A percentile compares a stretch with the other conserved stretches of the same genome.
These are phyloP conservation scores for Phainopepla nitens DNA, from an alignment of 2,113 vertebrate species.

Conservation along the genomic window DNA sequence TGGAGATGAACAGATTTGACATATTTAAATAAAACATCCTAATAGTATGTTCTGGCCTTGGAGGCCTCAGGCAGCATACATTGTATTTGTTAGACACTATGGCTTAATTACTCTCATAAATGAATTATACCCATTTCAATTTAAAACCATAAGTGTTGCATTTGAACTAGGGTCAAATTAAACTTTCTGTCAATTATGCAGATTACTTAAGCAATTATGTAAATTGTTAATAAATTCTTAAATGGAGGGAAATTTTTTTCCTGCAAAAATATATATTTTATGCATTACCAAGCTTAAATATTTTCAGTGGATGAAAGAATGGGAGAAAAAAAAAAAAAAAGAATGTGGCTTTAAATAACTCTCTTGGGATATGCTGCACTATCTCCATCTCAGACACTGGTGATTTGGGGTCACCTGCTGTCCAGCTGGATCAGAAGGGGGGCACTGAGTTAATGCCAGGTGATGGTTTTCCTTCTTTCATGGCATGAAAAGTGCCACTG, in stretches of 20 bases:
- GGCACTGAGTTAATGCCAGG: not conserved
- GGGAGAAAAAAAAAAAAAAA: not conserved
- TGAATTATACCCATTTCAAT: conserved; percentile 87
- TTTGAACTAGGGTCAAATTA: conserved; percentile 81
- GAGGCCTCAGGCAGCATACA: conserved; percentile 76
- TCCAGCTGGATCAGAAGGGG: not conserved
- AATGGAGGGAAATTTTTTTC: conserved; percentile 61
- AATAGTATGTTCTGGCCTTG: conserved; percentile 77
- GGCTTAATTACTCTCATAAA: conserved; percentile 89
- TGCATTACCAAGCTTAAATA: conserved; percentile 31
- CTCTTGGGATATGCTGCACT: not conserved
- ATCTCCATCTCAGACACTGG: not conserved
- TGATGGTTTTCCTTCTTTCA: not conserved
- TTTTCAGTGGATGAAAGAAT: not conserved
- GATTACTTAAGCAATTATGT: conserved; percentile 80
- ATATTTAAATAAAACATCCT: conserved; percentile 82
- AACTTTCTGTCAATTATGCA: conserved; percentile 81
- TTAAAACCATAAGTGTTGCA: conserved; percentile 82
- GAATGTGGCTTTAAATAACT: not conserved
- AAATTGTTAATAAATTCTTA: conserved; percentile 84
- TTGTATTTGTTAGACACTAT: conserved; percentile 83
- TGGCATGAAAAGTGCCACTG: not conserved
- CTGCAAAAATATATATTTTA: conserved; percentile 71
- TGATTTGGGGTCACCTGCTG: not conserved
- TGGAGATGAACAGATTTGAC: conserved; percentile 76